Base-by-base conservation (phyloP, 2,797 vertebrate species). In the Platyrinchus mystaceus region DNA sequence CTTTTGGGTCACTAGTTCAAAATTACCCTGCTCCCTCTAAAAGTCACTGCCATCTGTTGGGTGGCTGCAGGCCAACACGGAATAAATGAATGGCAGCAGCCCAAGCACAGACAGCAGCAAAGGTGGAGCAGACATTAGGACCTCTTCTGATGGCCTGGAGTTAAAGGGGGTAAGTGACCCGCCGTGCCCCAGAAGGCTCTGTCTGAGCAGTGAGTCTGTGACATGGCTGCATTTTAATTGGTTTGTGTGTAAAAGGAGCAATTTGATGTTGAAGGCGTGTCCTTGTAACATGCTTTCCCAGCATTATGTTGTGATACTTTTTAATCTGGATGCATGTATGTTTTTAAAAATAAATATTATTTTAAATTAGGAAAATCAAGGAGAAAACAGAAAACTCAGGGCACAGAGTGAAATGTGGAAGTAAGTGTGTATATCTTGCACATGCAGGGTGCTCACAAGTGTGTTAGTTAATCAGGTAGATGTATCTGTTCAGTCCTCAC, bases 41-140 rank as follows among this genome's bases (percentile, higher is more conserved):
- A 92, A 94, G 94, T 63, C 95, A 60, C 88, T 79, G 89, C 95
- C 96, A 93, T 93, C 95, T 96, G 94, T 17, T 86, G 92, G 70
- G 84, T 92, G 92, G 84, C 93, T 95, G 76, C 87, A 81, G 89
- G 87, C 92, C 93, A 95, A 15, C 62, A 2, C 2, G 3, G 84
- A 84, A 28, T 55, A 36, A 69, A 75, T 41, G 93, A n/a, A 24
- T 78, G 91, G 84, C 82, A 80, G n/a, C 89, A 81, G 60, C 77
- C 79, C 49, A 28, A 59, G 62, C 71, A 43, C 49, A 55, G 84
- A 63, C 78, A 90, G 80, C 70, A 79, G 73, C 88, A 66, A 44
- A 89, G 87, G 91, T 87, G 68, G 86, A 67, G 84, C 94, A 86
- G 73, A 32, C 66, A 81, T 77, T 56, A 86, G 73, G 69, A 53